Conservation (phyloP, 2,888 invertebrate species). For the Nemoura dubitans region DNA sequence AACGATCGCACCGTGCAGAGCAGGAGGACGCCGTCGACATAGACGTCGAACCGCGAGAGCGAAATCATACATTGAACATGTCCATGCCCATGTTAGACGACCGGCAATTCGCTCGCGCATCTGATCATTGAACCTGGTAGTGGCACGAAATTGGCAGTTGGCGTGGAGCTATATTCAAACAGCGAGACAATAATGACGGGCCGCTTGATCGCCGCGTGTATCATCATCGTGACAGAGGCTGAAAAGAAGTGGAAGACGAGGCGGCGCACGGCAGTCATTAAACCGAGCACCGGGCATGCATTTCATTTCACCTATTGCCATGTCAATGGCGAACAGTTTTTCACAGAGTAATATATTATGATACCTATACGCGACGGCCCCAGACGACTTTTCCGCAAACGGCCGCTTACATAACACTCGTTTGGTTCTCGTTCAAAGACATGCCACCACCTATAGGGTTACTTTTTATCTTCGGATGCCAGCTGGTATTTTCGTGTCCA, state of each 20-base stretch:
- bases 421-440: neutral
- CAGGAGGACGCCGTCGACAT: too few relatives aligned
- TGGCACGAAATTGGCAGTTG: neutral
- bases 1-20: neutral
- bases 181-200: neutral
- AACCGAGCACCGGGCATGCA: conserved; percentile 1
- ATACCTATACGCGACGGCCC: neutral
- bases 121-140: neutral
- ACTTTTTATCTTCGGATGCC: conserved; percentile 31
- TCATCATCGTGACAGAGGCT: neutral
- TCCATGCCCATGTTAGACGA: neutral
- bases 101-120: neutral
- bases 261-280: neutral
- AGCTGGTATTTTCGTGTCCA: conserved; percentile 40
- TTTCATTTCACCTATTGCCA: conserved; percentile 18
- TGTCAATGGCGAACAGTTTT: conserved; percentile 29
- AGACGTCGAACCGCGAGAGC: neutral
- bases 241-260: neutral
- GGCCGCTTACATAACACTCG: neutral
- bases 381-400: neutral
- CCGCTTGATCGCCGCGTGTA: neutral
- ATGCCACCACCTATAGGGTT: conserved; percentile 24
- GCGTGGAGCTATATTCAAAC: neutral
- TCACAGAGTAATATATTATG: neutral
- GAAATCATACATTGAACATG: neutral